Base-by-base conservation (phyloP, 1,140 invertebrate genomes). In the Drosophila equinoxialis region DNA sequence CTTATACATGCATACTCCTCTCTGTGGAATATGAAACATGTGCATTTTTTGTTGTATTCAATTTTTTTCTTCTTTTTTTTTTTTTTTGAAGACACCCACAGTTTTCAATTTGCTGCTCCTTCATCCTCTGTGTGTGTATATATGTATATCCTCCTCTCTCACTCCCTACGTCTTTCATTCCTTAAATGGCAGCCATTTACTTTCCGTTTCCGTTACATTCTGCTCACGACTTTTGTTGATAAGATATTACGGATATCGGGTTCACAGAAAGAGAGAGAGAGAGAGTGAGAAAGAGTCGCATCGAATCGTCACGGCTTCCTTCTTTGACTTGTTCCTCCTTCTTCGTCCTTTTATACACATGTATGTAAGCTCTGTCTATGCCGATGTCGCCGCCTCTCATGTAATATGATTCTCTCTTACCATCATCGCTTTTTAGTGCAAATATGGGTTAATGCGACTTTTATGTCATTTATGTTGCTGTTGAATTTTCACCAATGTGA, bases 371-470 rank as follows among this genome's bases (percentile, higher is more conserved):
- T 61, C 69, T 76, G 61, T 77, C 65, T 77, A 54, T 70, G 66
- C 3, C 37, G 11, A 39, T 60, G 33, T 42, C 26, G 41, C 39
- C 58, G 41, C 39, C 63, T 61, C 70, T 48, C 57, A 76, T 82
- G 82, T 86, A 86, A 86, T 86, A 83, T 86, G 79, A 86, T 83
- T 86, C 78, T 69, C 59, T 79, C 73, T 73, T 54, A 39, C 74
- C 72, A 68, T 33, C 57, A 30, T 69, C 78, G 71, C 72, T 65
- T 59, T 73, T 81, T 78, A 89, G 77, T 69, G 74, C 84, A 84
- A 87, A 87, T 87, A 89, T 87, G 83, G 83, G 84, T 80, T 87
- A 87, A 87, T 87, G 84, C 84, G 84, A 87, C 89, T 87, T 87
- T 83, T 89, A 87, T 87, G 84, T 87, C 77, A 89, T 84, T 87